phyloP scores from a whole-genome alignment of 1,140 invertebrate genomes.

The Cydia pomonella region DNA sequence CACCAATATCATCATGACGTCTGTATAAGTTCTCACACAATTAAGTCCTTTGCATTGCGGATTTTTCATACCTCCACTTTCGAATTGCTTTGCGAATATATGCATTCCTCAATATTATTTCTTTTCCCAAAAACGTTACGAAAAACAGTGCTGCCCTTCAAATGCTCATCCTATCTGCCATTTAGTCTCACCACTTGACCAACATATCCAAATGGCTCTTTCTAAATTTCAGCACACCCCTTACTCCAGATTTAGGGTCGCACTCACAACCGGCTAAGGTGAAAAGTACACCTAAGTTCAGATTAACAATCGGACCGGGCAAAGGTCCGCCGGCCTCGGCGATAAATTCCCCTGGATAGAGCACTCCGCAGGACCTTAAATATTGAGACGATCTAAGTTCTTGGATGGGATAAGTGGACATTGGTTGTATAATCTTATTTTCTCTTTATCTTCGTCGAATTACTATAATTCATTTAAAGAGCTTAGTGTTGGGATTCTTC shows the following conservation, averaged over 20 bases:
- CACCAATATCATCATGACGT: too few species aligned
- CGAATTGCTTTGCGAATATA: too few species aligned
- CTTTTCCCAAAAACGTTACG: too few species aligned
- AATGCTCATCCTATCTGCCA: not conserved
- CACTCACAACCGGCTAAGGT: constrained; percentile 48
- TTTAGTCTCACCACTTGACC: not conserved
- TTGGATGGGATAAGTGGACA: not conserved
- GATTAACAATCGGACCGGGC: constrained; percentile 64
- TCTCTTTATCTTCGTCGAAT: not conserved
- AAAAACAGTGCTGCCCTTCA: not conserved
- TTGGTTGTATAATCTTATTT: not conserved
- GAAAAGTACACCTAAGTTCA: constrained; percentile 67
- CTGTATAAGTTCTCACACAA: too few species aligned
- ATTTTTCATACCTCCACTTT: too few species aligned
- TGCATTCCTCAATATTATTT: too few species aligned
- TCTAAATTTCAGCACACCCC: constrained; percentile 36
- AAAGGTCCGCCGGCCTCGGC: constrained; percentile 44
- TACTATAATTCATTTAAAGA: too few species aligned
- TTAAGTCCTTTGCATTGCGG: too few species aligned
- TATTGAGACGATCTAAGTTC: constrained; percentile 20
- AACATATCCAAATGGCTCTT: not conserved
- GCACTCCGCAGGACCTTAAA: constrained; percentile 23
- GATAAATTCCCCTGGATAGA: constrained; percentile 45
- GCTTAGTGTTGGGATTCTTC: not conserved
- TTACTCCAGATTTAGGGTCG: constrained; percentile 47